These are phyloP conservation scores for Phylloscopus trochilus DNA, from an alignment of 2,113 vertebrate species.

Conservation along the genomic window DNA sequence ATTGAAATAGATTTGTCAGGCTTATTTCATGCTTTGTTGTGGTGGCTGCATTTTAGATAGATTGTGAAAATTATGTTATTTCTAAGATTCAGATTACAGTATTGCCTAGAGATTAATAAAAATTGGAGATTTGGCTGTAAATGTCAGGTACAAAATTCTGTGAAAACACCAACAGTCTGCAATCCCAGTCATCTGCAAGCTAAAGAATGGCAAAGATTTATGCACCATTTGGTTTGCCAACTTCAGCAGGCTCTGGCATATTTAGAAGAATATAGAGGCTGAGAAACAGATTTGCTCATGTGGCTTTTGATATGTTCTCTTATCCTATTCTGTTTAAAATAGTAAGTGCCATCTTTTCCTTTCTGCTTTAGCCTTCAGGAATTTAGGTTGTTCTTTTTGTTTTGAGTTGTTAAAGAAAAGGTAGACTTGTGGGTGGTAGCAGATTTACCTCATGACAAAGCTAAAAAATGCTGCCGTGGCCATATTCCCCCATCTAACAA, in stretches of 20 bases:
- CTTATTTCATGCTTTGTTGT: constrained; percentile 17
- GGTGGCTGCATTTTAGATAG: background rate
- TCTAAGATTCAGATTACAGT: background rate
- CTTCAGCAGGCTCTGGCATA: background rate
- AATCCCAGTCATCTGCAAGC: background rate
- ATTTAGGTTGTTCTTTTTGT: background rate
- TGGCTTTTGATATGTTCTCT: background rate
- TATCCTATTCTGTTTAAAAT: background rate
- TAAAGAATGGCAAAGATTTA: background rate
- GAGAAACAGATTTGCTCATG: background rate
- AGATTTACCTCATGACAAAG: background rate
- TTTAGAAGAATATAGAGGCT: background rate
- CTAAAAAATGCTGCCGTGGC: background rate
- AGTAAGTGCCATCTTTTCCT: background rate
- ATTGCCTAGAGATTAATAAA: background rate
- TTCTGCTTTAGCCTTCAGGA: background rate
- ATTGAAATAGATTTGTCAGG: constrained; percentile 6
- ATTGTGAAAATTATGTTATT: background rate
- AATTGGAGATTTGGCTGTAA: background rate
- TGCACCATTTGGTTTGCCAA: constrained; percentile 2
- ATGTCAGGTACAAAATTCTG: background rate
- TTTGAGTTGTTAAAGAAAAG: background rate
- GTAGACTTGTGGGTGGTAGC: background rate
- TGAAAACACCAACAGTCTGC: background rate
- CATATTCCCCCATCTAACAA: background rate